Evolutionary conservation across 2,113 vertebrate species (phyloP).

Genomic region (Tachysurus vachellii): DNA sequence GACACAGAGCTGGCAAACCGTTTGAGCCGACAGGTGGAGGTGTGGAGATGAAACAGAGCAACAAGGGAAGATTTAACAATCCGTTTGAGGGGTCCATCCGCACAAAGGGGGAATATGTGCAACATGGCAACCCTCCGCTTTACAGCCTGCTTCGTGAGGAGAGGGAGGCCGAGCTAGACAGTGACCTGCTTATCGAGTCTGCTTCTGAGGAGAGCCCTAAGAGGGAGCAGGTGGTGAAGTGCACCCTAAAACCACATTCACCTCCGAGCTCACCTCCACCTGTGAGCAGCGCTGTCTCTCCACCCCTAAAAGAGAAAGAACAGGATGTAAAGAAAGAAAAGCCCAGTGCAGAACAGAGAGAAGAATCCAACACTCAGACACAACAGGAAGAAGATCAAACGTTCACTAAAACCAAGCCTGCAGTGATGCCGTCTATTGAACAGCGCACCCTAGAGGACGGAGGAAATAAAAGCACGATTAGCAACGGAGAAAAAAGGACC

Average conservation of each 20-base stretch:
- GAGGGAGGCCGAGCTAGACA: slow-evolving; percentile 95
- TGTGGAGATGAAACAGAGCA: slow-evolving; percentile 73
- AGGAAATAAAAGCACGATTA: slow-evolving; percentile 51
- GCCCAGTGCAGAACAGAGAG: not conserved
- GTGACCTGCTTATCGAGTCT: slow-evolving; percentile 94
- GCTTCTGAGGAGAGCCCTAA: slow-evolving; percentile 97
- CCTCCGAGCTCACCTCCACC: slow-evolving; percentile 54
- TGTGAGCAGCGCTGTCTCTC: slow-evolving; percentile 3
- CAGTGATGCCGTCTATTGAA: slow-evolving; percentile 68
- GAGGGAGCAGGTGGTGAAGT: slow-evolving; percentile 84
- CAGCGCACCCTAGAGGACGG: slow-evolving; percentile 62
- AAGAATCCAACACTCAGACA: slow-evolving; percentile 8
- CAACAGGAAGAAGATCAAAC: slow-evolving; percentile 44
- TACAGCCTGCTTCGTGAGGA: slow-evolving; percentile 97
- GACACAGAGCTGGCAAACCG: slow-evolving; percentile 34
- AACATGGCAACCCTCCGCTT: slow-evolving; percentile 78
- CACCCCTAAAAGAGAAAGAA: not conserved
- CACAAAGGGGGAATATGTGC: slow-evolving; percentile 81
- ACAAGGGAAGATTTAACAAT: slow-evolving; percentile 79
- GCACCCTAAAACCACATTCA: slow-evolving; percentile 74
- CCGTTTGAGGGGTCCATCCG: slow-evolving; percentile 70
- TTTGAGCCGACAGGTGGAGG: not conserved
- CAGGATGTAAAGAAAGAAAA: slow-evolving; percentile 62
- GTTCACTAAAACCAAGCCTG: slow-evolving; percentile 71
- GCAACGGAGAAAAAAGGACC: slow-evolving; percentile 52